phyloP scores from a whole-genome alignment of 2,113 vertebrate genomes.

The Melanerpes formicivorus region DNA sequence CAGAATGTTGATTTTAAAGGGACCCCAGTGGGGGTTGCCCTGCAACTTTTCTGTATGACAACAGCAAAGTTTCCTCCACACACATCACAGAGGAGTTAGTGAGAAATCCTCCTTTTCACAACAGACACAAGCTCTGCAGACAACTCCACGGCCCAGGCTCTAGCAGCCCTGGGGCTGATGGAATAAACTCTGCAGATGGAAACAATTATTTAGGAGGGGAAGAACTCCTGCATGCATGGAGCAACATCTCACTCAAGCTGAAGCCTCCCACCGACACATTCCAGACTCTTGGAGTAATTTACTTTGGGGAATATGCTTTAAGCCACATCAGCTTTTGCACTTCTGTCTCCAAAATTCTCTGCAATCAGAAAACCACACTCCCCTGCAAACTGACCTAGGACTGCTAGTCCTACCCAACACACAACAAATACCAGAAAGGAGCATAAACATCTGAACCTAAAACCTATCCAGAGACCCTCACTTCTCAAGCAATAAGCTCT shows the following conservation, averaged over 20 bases:
- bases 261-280: constrained; percentile 67
- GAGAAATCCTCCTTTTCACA: neutral
- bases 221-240: constrained; percentile 15
- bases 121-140: neutral
- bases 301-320: constrained; percentile 42
- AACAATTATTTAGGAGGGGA: constrained; percentile 60
- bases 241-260: constrained; percentile 30
- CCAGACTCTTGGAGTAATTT: constrained; percentile 54
- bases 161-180: neutral
- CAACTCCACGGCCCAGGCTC: neutral
- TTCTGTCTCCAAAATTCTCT: constrained; percentile 1
- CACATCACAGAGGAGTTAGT: neutral
- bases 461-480: neutral
- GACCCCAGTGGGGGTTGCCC: neutral
- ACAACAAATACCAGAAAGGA: neutral
- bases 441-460: neutral
- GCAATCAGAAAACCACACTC: neutral
- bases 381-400: constrained; percentile 19
- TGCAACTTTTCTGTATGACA: neutral
- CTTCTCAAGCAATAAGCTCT: neutral
- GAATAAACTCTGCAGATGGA: constrained; percentile 52
- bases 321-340: constrained; percentile 39
- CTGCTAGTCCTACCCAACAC: neutral
- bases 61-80: neutral
- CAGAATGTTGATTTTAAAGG: neutral